Evolutionary conservation across 1,140 invertebrate genomes (phyloP), one percentile per base, ranked within the genome.

Genomic region (Drosophila teissieri): DNA sequence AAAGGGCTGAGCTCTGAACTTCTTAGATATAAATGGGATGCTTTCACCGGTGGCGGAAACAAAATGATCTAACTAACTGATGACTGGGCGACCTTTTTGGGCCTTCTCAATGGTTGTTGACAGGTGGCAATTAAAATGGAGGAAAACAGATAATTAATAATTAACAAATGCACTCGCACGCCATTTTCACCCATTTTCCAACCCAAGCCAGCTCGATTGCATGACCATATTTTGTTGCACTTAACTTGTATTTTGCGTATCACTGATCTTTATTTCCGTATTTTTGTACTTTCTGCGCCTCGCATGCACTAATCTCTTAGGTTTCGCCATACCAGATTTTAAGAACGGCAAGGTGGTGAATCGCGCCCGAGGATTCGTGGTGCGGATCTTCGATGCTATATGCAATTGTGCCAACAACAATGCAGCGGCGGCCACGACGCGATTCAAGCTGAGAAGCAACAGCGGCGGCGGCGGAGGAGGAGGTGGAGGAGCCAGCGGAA

Each of bases 381-480:
- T 94, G 40, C 93, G 94, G 45, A 92, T 94, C 86, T 94, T 94
- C 68, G 94, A 94, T 85, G 94, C 93, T 11, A 93, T 94, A 42
- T 94, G 94, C 91, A 94, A 94, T 85, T 94, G 94, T 68, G 94
- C 94, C 46, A 94, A 94, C 70, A 94, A 93, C 3, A 92, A 93
- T 36, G 93, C 93, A 5, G 93, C 93, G 2, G 94, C 94, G 8
- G 90, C 92, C 40, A 84, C 91, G 27, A 83, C 88, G 34, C 84
- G 91, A 1, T 86, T 91, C 49, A 92, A 92, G 51, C 75, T 91
- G 40, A 73, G 90, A 52, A 86, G 79, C 78, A 90, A 78, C 57
- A 77, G 86, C 22, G 55, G 57, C 15, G 73, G 51, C 6, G 49
- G 52, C 11, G 52, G 44, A 11, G 78, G 54, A 7, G 75, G 89